A percentile compares a stretch with the other conserved stretches of the same genome.
phyloP scores from a whole-genome alignment of 2,888 invertebrate genomes.

The Drosophila cognata region DNA sequence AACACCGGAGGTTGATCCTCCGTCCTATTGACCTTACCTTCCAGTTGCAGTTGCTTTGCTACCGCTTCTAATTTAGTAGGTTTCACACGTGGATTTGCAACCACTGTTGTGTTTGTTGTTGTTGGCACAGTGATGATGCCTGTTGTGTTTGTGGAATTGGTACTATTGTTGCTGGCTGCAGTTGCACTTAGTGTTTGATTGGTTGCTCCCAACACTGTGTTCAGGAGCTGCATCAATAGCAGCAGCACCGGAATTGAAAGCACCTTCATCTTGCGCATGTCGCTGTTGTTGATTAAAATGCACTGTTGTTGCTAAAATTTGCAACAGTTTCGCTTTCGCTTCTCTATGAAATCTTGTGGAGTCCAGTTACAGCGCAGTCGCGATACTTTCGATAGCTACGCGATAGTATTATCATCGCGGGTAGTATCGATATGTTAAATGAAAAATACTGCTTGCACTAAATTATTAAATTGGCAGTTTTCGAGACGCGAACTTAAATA shows the following conservation, averaged over 20 bases:
- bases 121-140: slow-evolving; percentile 12
- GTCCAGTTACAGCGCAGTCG: slow-evolving; percentile 13
- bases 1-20: slow-evolving; percentile 14
- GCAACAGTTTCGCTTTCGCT: slow-evolving; percentile 10
- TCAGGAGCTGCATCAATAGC: slow-evolving; percentile 36
- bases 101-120: not conserved
- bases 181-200: slow-evolving; percentile 11
- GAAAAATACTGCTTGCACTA: not conserved
- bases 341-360: slow-evolving; percentile 29
- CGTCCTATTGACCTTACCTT: slow-evolving; percentile 13
- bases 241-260: slow-evolving; percentile 39
- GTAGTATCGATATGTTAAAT: slow-evolving; percentile 21
- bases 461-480: not conserved
- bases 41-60: not conserved
- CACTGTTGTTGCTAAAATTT: slow-evolving; percentile 23
- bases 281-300: not conserved
- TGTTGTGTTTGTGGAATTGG: slow-evolving; percentile 11
- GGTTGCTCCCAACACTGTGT: not conserved
- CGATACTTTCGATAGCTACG: slow-evolving; percentile 16
- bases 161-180: slow-evolving; percentile 9
- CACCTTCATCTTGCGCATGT: slow-evolving; percentile 33
- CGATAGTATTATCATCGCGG: not conserved
- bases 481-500: not conserved
- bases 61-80: slow-evolving; percentile 7
- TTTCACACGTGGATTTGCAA: slow-evolving; percentile 8